Percentiles rank a stretch among this genome's conserved stretches.
Evolutionary conservation across 2,888 invertebrate species (phyloP).

Genomic region (Rosalia funebris): DNA sequence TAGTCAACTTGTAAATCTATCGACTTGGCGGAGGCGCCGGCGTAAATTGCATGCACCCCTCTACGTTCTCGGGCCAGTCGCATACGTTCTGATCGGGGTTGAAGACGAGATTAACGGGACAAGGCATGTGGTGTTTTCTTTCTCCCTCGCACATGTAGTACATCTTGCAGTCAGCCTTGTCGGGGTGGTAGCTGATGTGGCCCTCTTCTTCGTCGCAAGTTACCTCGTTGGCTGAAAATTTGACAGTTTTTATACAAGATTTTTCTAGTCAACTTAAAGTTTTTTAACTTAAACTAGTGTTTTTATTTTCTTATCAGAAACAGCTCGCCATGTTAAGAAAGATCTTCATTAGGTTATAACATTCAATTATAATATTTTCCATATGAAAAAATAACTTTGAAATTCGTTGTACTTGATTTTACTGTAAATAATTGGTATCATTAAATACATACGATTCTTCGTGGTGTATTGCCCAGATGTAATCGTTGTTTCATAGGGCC

Average conservation of each 20-base stretch:
- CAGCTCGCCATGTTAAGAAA: too few relatives aligned
- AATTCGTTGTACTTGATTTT: not conserved
- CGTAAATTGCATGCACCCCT: constrained; percentile 81
- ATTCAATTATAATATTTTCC: not conserved
- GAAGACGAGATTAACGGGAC: constrained; percentile 91
- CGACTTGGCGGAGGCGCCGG: constrained; percentile 69
- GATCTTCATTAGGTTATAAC: too few relatives aligned
- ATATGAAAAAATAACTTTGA: not conserved
- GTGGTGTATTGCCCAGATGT: constrained; percentile 84
- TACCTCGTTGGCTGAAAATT: constrained; percentile 83
- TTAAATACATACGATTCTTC: constrained; percentile 81
- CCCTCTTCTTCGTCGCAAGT: constrained; percentile 93
- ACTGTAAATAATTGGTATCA: too few relatives aligned
- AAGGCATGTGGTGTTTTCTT: constrained; percentile 95
- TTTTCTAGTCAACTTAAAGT: too few relatives aligned
- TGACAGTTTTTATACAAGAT: too few relatives aligned
- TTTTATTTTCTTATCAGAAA: too few relatives aligned
- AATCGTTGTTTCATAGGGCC: constrained; percentile 82
- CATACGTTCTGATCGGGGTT: constrained; percentile 93
- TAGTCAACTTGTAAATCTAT: constrained; percentile 34
- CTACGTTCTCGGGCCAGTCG: constrained; percentile 96
- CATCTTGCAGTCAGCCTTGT: constrained; percentile 91
- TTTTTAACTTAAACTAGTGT: too few relatives aligned
- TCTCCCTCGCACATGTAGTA: constrained; percentile 98
- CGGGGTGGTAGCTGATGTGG: constrained; percentile 93